Base-by-base conservation (phyloP, 2,888 invertebrate genomes). In the Himalopsyche tibetana region DNA sequence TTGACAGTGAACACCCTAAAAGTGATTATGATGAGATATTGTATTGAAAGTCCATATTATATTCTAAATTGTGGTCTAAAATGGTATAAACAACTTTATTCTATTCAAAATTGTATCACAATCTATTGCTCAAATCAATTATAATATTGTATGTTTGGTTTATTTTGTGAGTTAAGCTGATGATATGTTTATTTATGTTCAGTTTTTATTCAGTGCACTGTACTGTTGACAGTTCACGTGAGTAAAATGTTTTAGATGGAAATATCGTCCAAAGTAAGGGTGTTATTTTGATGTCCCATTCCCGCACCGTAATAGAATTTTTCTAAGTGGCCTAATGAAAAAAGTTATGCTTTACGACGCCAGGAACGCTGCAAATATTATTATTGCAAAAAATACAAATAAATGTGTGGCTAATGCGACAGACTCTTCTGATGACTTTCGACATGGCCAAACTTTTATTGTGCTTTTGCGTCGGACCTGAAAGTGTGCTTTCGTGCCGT, bases 301-400 rank as follows among this genome's bases (percentile, higher is more conserved):
- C n/a, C 12, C 40, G 56, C 19, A 63, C 63, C n/a, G 19, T 63
- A 63, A 63, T 63, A 63, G 63, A 63, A 63, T 63, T 63, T 63
- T 63, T 63, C 19, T n/a, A 63, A 63, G 63, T 63, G 81, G 15
- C 82, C 36, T 85, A 85, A 85, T 85, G 85, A 85, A 85, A 85
- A 85, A 85, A 85, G 85, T 85, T 85, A 80, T 80, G 80, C 40
- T 83, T 85, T 85, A 85, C 83, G 79, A 63, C 28, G 19, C 69
- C 82, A 8, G 12, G 11, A 63, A 11, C 63, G 63, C 28, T 63
- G 63, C 63, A 19, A 63, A 63, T 63, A 63, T 63, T 63, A 63
- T 63, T 63, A 63, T 63, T 63, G 63, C 63, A 63, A 63, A 63
- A 63, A 63, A 63, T 63, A 63, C 63, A 63, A 19, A 63, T 63